A percentile compares a stretch with the other conserved stretches of the same genome.
Conservation (phyloP, 2,113 vertebrate genomes). For the Rattus norvegicus region GRCr8 NC_086031.1:69571501-69572000, state of each 20-base stretch:
- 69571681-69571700: background rate
- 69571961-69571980: background rate
- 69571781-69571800: background rate
- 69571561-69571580: background rate
- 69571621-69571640: background rate
- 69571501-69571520: background rate
- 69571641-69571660: background rate
- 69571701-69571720: background rate
- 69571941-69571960: background rate
- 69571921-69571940: background rate
- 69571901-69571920: background rate
- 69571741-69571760: background rate
- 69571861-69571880: background rate
- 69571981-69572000: background rate
- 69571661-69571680: no score
- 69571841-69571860: background rate
- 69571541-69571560: background rate
- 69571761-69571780: fast-evolving
- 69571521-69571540: fast-evolving
- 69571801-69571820: background rate
- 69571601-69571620: background rate
- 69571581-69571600: background rate
- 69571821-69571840: background rate
- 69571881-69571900: background rate
- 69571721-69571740: background rate